Conservation (phyloP, 2,797 vertebrate species). For the Rhinatrema bivittatum region DNA sequence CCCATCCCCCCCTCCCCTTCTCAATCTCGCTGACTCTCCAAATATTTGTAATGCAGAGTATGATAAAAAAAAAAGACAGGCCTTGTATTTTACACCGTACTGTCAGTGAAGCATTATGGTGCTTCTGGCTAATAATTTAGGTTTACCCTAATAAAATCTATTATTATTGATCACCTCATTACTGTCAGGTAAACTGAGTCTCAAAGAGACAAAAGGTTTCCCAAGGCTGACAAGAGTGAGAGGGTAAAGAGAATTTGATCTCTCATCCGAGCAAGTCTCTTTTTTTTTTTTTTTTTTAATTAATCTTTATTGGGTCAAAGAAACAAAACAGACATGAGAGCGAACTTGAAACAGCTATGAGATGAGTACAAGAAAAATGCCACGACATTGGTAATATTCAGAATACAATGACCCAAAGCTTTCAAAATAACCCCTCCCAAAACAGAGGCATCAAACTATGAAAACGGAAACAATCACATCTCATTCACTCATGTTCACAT, state of each 20-base stretch:
- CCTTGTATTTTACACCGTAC: accelerated
- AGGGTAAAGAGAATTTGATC: background rate
- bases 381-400: too few relatives aligned
- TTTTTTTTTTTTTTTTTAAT: too few relatives aligned
- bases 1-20: slow-evolving; percentile 29
- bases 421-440: too few relatives aligned
- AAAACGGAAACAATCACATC: too few relatives aligned
- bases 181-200: background rate
- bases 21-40: slow-evolving; percentile 9
- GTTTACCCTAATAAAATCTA: background rate
- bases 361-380: too few relatives aligned
- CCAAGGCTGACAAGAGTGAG: background rate
- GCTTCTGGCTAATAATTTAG: background rate
- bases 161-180: too few relatives aligned
- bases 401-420: too few relatives aligned
- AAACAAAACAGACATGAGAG: too few relatives aligned
- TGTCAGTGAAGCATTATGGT: background rate
- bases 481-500: too few relatives aligned
- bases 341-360: too few relatives aligned
- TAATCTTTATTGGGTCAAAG: too few relatives aligned
- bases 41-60: background rate
- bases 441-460: too few relatives aligned
- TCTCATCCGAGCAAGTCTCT: background rate
- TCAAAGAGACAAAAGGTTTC: background rate
- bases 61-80: slow-evolving; percentile 12